Conservation (phyloP, 1,140 invertebrate genomes). For the Pogonognathellus flavescens region DNA sequence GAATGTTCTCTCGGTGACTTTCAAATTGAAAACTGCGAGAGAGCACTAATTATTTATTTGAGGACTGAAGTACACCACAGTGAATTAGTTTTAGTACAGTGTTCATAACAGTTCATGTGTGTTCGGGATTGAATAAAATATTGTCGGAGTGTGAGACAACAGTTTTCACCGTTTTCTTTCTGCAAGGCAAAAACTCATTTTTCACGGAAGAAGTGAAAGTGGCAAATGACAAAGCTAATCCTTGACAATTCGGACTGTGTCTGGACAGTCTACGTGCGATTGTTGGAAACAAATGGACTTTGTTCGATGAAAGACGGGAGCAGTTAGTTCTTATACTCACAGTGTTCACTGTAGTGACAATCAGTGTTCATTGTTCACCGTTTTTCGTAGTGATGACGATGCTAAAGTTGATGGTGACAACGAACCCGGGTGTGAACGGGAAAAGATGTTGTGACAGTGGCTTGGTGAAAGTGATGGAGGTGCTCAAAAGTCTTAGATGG, state of each 20-base stretch:
- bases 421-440: conserved; percentile 16
- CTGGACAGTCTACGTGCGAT: neutral
- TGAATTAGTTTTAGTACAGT: no score
- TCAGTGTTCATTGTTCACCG: neutral
- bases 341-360: conserved; percentile 30
- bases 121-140: no score
- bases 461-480: conserved; percentile 59
- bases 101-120: no score
- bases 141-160: no score
- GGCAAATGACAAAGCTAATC: conserved; percentile 7
- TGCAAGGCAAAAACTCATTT: no score
- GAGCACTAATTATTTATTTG: no score
- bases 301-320: neutral
- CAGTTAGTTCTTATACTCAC: conserved; percentile 12
- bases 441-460: conserved; percentile 44
- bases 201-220: neutral
- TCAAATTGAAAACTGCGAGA: no score
- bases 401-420: conserved; percentile 43
- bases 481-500: conserved; percentile 63
- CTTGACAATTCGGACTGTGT: neutral
- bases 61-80: no score
- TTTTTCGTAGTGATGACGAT: conserved; percentile 35
- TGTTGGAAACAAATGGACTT: conserved; percentile 23
- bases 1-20: no score
- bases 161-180: no score